Evolutionary conservation across 2,888 invertebrate species (phyloP), one percentile per base, ranked within the genome.

Genomic region (Lacanobia oleracea): DNA sequence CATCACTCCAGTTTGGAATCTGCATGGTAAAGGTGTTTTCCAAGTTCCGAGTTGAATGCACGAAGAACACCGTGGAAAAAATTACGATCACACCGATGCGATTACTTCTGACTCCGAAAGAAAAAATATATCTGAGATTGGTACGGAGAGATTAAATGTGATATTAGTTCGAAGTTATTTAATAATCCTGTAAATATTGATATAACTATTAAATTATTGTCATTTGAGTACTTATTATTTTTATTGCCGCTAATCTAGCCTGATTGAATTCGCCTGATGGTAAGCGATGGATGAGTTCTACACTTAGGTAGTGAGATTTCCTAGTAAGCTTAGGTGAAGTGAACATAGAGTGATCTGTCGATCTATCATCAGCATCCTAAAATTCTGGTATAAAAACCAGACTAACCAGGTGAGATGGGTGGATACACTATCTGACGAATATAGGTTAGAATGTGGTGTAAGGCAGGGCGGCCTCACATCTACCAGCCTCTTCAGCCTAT

Each of bases 1-100:
- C 90, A 3, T 88, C 87, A 62, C 51, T 91, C 4, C 92, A 92
- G 70, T 90, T 87, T 48, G 84, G 87, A 4, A 84, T 90, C 0
- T 89, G 89, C 27, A 73, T 92, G 5, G 84, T 86, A 5, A 88
- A 88, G 48, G 37, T 93, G 0, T 68, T 93, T 2, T 84, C 85
- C 0, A 89, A 87, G 21, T 93, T 86, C 63, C 84, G 87, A 18
- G 87, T 92, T 2, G 87, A 89, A 56, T 81, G 87, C n/a, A 88
- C 91, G 0, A 65, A 77, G 6, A 88, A 87, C 45, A 91, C 92
- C 0, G 76, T 72, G 1, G 77, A 75, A 53, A 67, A 71, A 8
- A 86, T 87, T n/a, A 69, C 85, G 6, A 86, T 84, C n/a, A 79
- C 88, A 43, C 88, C 90, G 0, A 79, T 79, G 80, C 61, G 81